Percentiles rank a stretch among this genome's conserved stretches.
Conservation (phyloP, 2,888 invertebrate genomes). For the Penaeus monodon region DNA sequence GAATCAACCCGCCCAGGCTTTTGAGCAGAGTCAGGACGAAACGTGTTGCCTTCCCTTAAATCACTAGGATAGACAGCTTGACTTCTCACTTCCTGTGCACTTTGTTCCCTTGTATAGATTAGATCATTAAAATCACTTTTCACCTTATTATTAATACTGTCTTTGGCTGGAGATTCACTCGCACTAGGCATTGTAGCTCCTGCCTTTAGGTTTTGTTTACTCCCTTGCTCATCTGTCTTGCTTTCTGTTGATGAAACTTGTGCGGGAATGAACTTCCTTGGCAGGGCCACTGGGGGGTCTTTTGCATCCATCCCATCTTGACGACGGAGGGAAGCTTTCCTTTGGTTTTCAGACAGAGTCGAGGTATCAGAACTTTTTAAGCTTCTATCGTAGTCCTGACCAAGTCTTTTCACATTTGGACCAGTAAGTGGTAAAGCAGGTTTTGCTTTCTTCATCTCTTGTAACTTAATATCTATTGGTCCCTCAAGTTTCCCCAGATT, state of each 20-base stretch:
- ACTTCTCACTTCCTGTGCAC: neutral
- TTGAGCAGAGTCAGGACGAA: too few relatives aligned
- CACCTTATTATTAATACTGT: neutral
- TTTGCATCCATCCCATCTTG: conserved; percentile 31
- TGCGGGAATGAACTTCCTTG: conserved; percentile 49
- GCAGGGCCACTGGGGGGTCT: conserved; percentile 48
- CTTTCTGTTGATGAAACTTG: conserved; percentile 10
- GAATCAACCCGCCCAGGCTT: conserved; percentile 2
- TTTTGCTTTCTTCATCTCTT: conserved; percentile 29
- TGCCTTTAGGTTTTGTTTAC: neutral
- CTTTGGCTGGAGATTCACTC: conserved; percentile 4
- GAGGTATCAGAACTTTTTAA: conserved; percentile 32
- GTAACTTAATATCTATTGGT: conserved; percentile 48
- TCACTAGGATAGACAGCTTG: neutral
- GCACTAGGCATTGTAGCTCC: neutral
- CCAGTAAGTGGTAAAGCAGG: neutral
- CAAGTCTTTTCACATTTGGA: conserved; percentile 20
- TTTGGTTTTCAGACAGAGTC: conserved; percentile 16
- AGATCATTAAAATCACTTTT: neutral
- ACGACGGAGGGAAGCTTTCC: neutral
- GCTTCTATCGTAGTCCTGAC: conserved; percentile 18
- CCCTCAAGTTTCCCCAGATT: conserved; percentile 50
- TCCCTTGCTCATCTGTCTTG: conserved; percentile 2
- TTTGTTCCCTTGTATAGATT: neutral
- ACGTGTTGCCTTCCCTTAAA: neutral